Base-by-base conservation (phyloP, 1,140 invertebrate species). In the Musca domestica region DNA sequence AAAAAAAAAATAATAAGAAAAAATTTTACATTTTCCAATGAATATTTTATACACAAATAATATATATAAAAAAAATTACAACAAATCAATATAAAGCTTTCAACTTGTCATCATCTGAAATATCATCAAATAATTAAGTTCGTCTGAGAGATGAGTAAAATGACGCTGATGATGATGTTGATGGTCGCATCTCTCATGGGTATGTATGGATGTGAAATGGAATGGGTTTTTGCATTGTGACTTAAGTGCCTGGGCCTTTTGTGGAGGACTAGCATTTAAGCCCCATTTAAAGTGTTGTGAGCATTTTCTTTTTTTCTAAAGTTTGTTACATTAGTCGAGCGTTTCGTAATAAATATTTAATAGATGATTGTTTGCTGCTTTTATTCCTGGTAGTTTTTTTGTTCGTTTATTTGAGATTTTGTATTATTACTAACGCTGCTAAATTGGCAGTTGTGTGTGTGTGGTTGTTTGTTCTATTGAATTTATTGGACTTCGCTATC, bases 401-500 rank as follows among this genome's bases (percentile, higher is more conserved):
- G 72, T 71, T 41, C 27, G 64, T 64, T 69, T 67, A 71, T 25
- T 70, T 72, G 67, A 69, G 30, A 71, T 71, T 68, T 69, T 58
- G n/a, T 56, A 70, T 69, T 30, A 61, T 34, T 34, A 61, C 56
- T 41, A 61, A 34, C 27, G 56, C 30, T 6, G 34, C 14, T 67
- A 19, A n/a, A 64, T 46, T 34, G 17, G 64, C 71, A 51, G 51
- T 22, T 70, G 41, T 72, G 61, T 64, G 64, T 70, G 54, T 54
- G 56, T 47, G 27, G 15, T 10, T 58, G 20, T 67, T n/a, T n/a
- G n/a, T 6, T 46, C 22, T 30, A 34, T 58, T 67, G 14, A 41
- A 47, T 71, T 88, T 88, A 93, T 85, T 92, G 91, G 84, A 90
- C 91, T 87, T 94, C 92, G 83, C 92, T 93, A 86, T 94, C 92